These are phyloP conservation scores for Martes martes DNA, from an alignment of 2,113 vertebrate species.

Conservation along the genomic window DNA sequence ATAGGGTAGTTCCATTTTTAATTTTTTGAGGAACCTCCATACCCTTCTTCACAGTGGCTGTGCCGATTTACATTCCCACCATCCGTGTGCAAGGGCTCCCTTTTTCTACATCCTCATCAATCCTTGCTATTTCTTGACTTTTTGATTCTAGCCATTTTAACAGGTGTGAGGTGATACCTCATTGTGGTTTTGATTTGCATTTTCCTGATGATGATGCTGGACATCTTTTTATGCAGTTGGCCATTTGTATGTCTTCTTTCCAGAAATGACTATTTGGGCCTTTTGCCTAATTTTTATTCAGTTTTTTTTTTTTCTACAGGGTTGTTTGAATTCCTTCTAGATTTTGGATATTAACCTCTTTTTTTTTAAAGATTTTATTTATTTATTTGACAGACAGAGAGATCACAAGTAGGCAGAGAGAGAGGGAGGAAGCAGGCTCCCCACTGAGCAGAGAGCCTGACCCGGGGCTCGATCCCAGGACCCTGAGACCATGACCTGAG, in stretches of 20 bases:
- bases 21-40: not conserved
- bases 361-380: too few species aligned
- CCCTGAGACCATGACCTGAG: too few species aligned
- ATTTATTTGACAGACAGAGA: too few species aligned
- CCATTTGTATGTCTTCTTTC: not conserved
- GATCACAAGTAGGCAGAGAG: too few species aligned
- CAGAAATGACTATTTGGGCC: not conserved
- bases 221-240: not conserved
- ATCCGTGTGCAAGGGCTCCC: too few species aligned
- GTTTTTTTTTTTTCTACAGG: not conserved
- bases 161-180: not conserved
- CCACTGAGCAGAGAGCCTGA: too few species aligned
- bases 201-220: too few species aligned
- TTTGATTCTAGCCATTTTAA: not conserved
- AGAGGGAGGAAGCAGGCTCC: too few species aligned
- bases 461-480: too few species aligned
- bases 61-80: not conserved
- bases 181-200: not conserved
- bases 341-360: not conserved
- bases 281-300: not conserved
- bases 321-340: not conserved
- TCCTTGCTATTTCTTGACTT: not conserved
- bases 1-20: not conserved
- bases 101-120: not conserved
- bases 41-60: not conserved